Evolutionary conservation across 2,888 invertebrate genomes (phyloP), one percentile per base, ranked within the genome.

Genomic region (Folsomia manolachei): DNA sequence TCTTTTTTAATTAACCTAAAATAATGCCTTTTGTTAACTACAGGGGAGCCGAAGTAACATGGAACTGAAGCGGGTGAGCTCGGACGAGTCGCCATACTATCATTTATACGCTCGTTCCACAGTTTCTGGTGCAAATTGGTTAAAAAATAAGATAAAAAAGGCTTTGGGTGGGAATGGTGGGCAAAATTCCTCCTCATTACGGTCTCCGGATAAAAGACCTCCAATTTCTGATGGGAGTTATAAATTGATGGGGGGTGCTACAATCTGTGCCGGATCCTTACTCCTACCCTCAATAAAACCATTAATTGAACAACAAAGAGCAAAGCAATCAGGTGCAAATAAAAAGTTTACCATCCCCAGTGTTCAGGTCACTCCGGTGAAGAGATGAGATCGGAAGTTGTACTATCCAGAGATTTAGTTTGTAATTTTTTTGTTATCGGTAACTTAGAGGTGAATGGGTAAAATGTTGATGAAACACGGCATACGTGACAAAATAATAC

Each of bases 91-190:
- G 0, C 73, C 77, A 1, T 80, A 80, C 69, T 78, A 78, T 62
- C 78, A 79, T 56, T 66, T 77, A 25, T 77, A 77, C 52, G 69
- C 73, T 11, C 61, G 77, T 1, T 72, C 71, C 7, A 74, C 79
- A 18, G 70, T 80, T 21, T 78, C 75, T 27, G 79, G 78, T 27
- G 78, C 77, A n/a, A 75, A 74, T 21, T 80, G 80, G 80, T 53
- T 80, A 9, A 80, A 80, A 56, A 80, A 80, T 27, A 80, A 80
- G 53, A 78, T 80, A 18, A 79, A 77, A 67, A 78, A 77, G 51
- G 80, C 78, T 1, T 64, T 80, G 23, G 78, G 80, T 19, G 71
- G 72, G 1, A 73, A 72, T 63, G 72, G 75, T 9, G 66, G 72
- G n/a, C 67, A 69, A 52, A 63, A 69, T 60, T 75, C 73, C 18